Percentiles rank a stretch among this genome's conserved stretches.
Evolutionary conservation across 2,797 vertebrate genomes (phyloP).

Genomic region (Ceryle rudis): DNA sequence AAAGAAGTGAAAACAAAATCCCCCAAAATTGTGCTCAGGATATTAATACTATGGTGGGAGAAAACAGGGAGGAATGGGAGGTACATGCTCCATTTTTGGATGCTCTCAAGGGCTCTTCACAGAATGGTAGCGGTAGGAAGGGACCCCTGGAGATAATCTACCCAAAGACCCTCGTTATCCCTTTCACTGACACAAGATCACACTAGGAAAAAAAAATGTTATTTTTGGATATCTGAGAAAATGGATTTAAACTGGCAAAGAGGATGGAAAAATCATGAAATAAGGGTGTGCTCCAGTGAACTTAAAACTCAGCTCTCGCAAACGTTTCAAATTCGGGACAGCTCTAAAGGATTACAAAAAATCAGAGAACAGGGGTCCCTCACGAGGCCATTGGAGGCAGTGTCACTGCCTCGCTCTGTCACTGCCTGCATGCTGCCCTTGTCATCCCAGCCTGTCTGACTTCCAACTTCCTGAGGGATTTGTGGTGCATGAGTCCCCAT

Average conservation of each 20-base stretch:
- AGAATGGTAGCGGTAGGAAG: background rate
- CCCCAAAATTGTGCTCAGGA: background rate
- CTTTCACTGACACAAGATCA: background rate
- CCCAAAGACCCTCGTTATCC: background rate
- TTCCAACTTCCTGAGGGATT: background rate
- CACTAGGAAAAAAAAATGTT: background rate
- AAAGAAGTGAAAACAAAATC: background rate
- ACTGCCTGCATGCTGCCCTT: accelerated
- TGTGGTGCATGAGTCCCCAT: accelerated
- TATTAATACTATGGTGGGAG: too few species aligned
- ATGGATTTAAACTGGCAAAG: background rate
- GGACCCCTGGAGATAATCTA: background rate
- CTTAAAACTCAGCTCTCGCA: background rate
- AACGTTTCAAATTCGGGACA: background rate
- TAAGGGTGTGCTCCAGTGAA: background rate
- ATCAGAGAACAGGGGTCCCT: accelerated
- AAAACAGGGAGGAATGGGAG: background rate
- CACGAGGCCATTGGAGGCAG: accelerated
- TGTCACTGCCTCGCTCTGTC: background rate
- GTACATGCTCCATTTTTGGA: background rate
- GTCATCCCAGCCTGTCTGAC: background rate
- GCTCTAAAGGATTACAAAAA: background rate
- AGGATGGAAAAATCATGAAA: background rate
- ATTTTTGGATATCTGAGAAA: background rate
- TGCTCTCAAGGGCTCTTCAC: background rate